These are phyloP conservation scores for Piprites chloris DNA, from an alignment of 2,113 vertebrate species.

Conservation along the genomic window DNA sequence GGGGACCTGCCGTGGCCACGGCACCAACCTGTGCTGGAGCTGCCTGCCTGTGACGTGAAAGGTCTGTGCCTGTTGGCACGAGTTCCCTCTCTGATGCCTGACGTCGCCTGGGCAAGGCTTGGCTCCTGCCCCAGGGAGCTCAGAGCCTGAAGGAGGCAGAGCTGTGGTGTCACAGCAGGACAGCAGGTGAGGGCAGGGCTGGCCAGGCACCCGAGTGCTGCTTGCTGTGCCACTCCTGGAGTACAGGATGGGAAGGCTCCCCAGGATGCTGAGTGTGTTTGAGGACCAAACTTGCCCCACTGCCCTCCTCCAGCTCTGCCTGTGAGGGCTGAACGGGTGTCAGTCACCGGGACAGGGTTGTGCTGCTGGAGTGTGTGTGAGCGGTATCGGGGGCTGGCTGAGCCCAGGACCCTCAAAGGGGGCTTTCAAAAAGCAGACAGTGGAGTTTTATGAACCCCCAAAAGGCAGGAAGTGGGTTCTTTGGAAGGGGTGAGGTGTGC, in stretches of 20 bases:
- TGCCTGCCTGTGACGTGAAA: neutral
- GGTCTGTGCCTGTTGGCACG: neutral
- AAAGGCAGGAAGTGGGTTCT: neutral
- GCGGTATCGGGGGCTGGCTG: accelerated
- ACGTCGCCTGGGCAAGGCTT: neutral
- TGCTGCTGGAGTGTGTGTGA: neutral
- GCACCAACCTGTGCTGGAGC: neutral
- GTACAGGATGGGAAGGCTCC: neutral
- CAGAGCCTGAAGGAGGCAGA: neutral
- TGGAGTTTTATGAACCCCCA: neutral
- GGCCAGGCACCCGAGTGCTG: neutral
- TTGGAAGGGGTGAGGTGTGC: neutral
- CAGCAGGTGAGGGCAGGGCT: neutral
- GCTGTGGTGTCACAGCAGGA: neutral
- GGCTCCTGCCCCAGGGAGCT: neutral
- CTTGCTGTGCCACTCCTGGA: neutral
- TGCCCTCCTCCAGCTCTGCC: neutral
- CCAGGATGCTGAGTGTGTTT: accelerated
- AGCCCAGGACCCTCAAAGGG: neutral
- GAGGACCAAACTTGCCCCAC: neutral
- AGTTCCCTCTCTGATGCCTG: neutral
- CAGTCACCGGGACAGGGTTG: neutral
- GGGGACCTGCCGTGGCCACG: accelerated
- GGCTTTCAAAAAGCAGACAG: neutral
- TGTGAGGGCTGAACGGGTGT: neutral